Evolutionary conservation across 2,888 invertebrate species (phyloP), one percentile per base, ranked within the genome.

Genomic region (Anoplius nigerrimus): DNA sequence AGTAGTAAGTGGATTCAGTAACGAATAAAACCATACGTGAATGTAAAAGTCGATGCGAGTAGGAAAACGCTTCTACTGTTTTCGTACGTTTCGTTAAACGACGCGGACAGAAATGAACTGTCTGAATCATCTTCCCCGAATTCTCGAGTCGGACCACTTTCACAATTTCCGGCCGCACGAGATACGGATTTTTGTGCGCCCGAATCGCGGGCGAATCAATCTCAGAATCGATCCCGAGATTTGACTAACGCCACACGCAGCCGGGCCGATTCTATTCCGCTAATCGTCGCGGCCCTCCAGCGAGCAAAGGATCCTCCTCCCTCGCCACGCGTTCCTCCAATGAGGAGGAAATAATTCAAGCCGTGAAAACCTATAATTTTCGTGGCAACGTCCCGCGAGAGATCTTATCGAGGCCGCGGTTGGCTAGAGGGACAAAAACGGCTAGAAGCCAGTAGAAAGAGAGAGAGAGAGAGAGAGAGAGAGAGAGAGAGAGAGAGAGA

Each of bases 281-380:
- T 48, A 48, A 48, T 48, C 48, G 5, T 16, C n/a, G 48, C 18
- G 6, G 52, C 62, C 62, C 56, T 21, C 53, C 48, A 56, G 42
- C 43, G 43, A 60, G 60, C 51, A 53, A 27, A 42, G 11, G 27
- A 46, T 63, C 27, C 22, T 24, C 43, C 60, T 69, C 66, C 54
- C 67, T 46, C 60, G 58, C 65, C 66, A 55, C 66, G 65, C 57
- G n/a, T 45, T 64, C 63, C 74, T 64, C 66, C 65, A 65, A 69
- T 11, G 58, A 66, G 62, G 62, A 80, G 80, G 82, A 83, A 86
- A 87, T 87, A 86, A 87, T 84, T 87, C 86, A 86, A 86, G 86
- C 81, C 75, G 82, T 85, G 83, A 86, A 87, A 86, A 85, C 86
- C 86, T 86, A 87, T 87, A 87, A 87, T 87, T 87, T 87, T 85